These are phyloP conservation scores for Pygoscelis adeliae DNA, from an alignment of 2,113 vertebrate genomes.

Conservation along the genomic window DNA sequence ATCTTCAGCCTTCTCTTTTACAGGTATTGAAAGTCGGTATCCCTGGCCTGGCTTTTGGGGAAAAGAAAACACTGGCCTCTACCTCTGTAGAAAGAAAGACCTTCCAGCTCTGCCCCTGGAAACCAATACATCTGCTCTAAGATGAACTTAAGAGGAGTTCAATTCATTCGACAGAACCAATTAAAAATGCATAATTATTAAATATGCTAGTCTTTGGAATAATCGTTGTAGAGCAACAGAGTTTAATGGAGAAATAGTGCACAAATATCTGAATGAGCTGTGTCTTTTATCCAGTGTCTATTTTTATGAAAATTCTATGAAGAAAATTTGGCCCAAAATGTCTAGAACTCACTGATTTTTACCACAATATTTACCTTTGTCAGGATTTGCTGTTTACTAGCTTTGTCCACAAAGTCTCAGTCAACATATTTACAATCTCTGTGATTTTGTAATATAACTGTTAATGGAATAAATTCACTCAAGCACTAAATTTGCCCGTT, in stretches of 20 bases:
- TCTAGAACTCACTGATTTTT: not conserved
- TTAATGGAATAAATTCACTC: not conserved
- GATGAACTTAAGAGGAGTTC: not conserved
- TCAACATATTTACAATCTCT: not conserved
- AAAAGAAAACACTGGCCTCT: not conserved
- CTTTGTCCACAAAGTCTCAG: not conserved
- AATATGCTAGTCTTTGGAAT: not conserved
- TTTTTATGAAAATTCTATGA: not conserved
- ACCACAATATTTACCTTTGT: not conserved
- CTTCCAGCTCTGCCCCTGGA: not conserved
- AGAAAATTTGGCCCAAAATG: not conserved
- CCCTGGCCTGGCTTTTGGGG: not conserved
- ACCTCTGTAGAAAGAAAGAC: not conserved
- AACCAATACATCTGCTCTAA: not conserved
- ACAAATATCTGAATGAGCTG: not conserved
- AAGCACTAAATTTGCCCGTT: not conserved
- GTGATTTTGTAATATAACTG: not conserved
- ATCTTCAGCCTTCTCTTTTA: not conserved
- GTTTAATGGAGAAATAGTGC: not conserved
- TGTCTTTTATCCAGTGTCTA: not conserved
- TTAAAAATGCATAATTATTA: not conserved
- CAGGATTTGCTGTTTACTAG: not conserved
- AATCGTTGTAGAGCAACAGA: not conserved
- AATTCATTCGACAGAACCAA: not conserved
- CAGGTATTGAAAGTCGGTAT: not conserved